phyloP scores from a whole-genome alignment of 2,888 invertebrate genomes.

The Diplolepis rosae region DNA sequence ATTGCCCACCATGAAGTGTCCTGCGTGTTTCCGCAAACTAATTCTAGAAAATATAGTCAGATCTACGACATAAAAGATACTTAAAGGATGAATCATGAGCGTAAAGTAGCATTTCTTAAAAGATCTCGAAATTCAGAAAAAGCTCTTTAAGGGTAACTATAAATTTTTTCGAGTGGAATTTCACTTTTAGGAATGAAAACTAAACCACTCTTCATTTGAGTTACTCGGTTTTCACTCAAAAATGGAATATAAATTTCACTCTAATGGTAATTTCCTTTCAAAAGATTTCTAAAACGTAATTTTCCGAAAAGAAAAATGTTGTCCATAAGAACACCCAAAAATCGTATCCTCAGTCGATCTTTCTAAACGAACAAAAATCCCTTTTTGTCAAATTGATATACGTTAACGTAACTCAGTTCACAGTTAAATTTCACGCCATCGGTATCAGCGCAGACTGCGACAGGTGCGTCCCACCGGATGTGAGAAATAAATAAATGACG shows the following conservation, averaged over 20 bases:
- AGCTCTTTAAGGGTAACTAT: conserved; percentile 1
- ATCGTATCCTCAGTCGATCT: not conserved
- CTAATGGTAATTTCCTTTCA: no score
- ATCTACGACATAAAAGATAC: conserved; percentile 5
- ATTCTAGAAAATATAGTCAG: not conserved
- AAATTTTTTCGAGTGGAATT: no score
- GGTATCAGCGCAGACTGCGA: conserved; percentile 41
- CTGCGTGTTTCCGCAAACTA: not conserved
- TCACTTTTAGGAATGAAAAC: no score
- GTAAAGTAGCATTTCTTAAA: not conserved
- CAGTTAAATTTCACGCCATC: not conserved
- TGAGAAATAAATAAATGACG: conserved; percentile 68
- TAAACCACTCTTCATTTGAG: no score
- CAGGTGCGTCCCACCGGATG: conserved; percentile 52
- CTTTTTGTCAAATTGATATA: not conserved
- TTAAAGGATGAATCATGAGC: conserved; percentile 10
- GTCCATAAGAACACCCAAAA: not conserved
- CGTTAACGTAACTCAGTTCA: not conserved
- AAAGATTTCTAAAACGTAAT: no score
- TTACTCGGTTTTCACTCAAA: no score
- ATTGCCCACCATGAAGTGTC: no score
- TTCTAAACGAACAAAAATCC: not conserved
- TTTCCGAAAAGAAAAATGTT: not conserved
- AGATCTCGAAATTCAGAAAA: not conserved
- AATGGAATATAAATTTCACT: no score